These are phyloP conservation scores for Caenorhabditis sulstoni DNA, from an alignment of 2,888 invertebrate species.

Conservation along the genomic window DNA sequence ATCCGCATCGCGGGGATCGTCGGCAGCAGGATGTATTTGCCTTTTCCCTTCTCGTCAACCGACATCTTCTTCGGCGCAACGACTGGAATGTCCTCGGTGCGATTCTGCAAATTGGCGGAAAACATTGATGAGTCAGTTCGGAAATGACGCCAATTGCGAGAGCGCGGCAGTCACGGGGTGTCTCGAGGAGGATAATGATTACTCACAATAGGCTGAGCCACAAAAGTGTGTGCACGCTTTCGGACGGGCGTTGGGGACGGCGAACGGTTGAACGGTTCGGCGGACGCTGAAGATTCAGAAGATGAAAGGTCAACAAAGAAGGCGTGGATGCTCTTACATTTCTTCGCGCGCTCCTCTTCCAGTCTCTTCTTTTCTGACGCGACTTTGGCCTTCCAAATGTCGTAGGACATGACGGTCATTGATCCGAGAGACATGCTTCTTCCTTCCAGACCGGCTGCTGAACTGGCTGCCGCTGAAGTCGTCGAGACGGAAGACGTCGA, in stretches of 20 bases:
- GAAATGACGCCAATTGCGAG: constrained; percentile 10
- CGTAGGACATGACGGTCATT: constrained; percentile 74
- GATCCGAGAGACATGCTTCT: constrained; percentile 67
- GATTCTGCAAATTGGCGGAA: constrained; percentile 32
- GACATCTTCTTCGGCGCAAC: constrained; percentile 56
- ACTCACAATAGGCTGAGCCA: constrained; percentile 57
- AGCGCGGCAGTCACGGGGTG: not conserved
- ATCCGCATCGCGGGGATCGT: constrained; percentile 69
- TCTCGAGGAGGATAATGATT: not conserved
- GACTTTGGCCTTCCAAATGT: constrained; percentile 72
- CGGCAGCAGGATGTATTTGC: constrained; percentile 63
- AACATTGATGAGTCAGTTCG: constrained; percentile 15
- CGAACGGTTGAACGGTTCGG: constrained; percentile 33
- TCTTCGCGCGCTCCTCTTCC: constrained; percentile 53
- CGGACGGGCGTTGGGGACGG: constrained; percentile 52
- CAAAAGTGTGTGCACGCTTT: constrained; percentile 66
- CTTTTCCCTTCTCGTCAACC: constrained; percentile 63
- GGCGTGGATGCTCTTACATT: constrained; percentile 14
- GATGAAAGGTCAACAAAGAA: no score
- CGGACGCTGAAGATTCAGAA: constrained; percentile 23
- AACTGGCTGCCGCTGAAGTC: not conserved
- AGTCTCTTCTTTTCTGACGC: constrained; percentile 67
- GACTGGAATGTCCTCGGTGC: constrained; percentile 50
- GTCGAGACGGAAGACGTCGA: constrained; percentile 18
- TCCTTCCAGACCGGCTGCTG: constrained; percentile 56